phyloP scores from a whole-genome alignment of 2,888 invertebrate species.

The Esperia sulphurella region DNA sequence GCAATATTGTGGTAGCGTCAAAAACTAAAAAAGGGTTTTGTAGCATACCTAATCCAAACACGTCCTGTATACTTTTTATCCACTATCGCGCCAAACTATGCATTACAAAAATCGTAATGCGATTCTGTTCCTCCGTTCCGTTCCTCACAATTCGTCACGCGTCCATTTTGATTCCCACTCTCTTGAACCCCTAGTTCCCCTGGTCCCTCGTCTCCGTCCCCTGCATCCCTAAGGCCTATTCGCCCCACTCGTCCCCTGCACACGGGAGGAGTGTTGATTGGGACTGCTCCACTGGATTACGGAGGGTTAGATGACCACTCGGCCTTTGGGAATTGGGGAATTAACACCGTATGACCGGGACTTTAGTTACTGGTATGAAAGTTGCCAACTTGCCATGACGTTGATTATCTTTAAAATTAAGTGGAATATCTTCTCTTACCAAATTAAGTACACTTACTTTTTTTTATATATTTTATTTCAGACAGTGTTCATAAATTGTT shows the following conservation, averaged over 20 bases:
- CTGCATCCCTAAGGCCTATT: conserved; percentile 33
- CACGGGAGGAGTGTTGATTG: conserved; percentile 70
- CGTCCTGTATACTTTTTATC: neutral
- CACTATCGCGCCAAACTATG: neutral
- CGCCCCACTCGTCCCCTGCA: conserved; percentile 29
- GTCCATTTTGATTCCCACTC: conserved; percentile 36
- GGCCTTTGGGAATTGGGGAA: conserved; percentile 55
- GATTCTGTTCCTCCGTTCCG: conserved; percentile 16
- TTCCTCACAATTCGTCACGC: conserved; percentile 34
- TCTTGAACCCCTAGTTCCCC: conserved; percentile 23
- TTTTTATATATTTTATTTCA: too few species aligned
- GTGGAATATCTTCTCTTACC: too few species aligned
- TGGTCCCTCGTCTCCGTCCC: conserved; percentile 15
- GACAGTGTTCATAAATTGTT: too few species aligned
- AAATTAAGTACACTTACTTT: too few species aligned
- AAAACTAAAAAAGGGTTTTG: too few species aligned
- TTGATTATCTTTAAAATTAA: too few species aligned
- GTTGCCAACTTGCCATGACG: conserved; percentile 2
- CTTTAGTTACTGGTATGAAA: conserved; percentile 12
- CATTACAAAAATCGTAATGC: conserved; percentile 10
- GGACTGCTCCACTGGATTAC: conserved; percentile 67
- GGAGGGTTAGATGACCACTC: conserved; percentile 63
- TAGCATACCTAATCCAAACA: neutral
- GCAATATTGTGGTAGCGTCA: too few species aligned
- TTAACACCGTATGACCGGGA: conserved; percentile 45